These are phyloP conservation scores for Drosophila insularis DNA, from an alignment of 1,140 invertebrate genomes.

Conservation along the genomic window DNA sequence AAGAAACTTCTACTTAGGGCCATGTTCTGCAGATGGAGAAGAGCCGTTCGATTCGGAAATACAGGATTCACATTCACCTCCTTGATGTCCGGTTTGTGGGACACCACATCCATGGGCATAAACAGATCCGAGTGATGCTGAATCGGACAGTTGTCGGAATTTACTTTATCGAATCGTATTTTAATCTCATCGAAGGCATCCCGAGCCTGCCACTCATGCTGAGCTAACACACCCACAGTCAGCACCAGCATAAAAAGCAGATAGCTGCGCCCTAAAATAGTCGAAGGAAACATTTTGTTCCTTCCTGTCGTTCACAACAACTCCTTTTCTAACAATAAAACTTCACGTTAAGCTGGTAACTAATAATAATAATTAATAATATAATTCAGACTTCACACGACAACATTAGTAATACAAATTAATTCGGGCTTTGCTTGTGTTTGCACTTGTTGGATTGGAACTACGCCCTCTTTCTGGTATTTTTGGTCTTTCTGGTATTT, in stretches of 20 bases:
- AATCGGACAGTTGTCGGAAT: conserved; percentile 93
- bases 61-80: conserved; percentile 97
- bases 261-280: conserved; percentile 73
- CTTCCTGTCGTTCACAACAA: neutral
- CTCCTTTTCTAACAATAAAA: conserved; percentile 6
- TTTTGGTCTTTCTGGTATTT: no score
- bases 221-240: conserved; percentile 88
- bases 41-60: conserved; percentile 95
- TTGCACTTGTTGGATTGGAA: conserved; percentile 77
- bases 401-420: conserved; percentile 70
- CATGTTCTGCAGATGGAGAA: conserved; percentile 97
- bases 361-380: conserved; percentile 23
- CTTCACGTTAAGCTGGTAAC: conserved; percentile 20
- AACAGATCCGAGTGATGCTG: conserved; percentile 93
- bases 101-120: conserved; percentile 91
- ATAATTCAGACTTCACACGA: conserved; percentile 33
- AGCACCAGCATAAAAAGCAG: conserved; percentile 72
- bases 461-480: conserved; percentile 60
- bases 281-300: conserved; percentile 42
- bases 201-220: conserved; percentile 93
- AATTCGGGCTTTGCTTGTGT: conserved; percentile 28
- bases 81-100: conserved; percentile 96
- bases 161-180: conserved; percentile 90
- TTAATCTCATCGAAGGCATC: conserved; percentile 95
- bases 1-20: conserved; percentile 96